Evolutionary conservation across 2,888 invertebrate genomes (phyloP), one percentile per base, ranked within the genome.

Genomic region (Ethmia dodecea): DNA sequence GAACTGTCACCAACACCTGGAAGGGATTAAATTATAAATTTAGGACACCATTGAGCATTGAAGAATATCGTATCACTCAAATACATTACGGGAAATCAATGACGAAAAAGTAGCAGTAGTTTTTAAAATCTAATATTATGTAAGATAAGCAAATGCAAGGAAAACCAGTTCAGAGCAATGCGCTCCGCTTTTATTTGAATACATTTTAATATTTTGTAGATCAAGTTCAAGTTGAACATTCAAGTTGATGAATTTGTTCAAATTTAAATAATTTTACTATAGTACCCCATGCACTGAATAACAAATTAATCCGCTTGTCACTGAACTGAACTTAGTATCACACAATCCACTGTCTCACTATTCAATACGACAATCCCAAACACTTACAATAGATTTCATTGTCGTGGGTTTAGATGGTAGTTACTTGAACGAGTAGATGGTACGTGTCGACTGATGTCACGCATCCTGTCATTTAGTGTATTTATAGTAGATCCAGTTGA

Each of bases 371-470:
- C n/a, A 22, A 26, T 11, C n/a, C n/a, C 26, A 12, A 26, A 10
- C 60, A 84, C 86, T 84, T 79, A 86, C 86, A 69, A 81, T 63
- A 52, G 68, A 74, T 66, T 80, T 83, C 86, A 86, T 86, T 69
- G 68, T 78, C 56, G 49, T 59, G 49, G 40, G 40, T 47, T 60
- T 67, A 52, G 48, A 49, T 61, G 60, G 51, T 63, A 12, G 51
- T 51, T 60, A 46, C 52, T 59, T 62, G 60, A 54, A 52, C 57
- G 60, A 47, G 61, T 43, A 45, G 33, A 43, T 41, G 42, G 48
- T 45, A 67, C 12, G 2, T n/a, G 22, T 61, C 61, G 66, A 80
- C 73, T 83, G 76, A 73, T 77, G 61, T 60, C 45, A 62, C 52
- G 58, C 55, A 71, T 71, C 77, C 76, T 73, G 73, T 63, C 69